phyloP scores from a whole-genome alignment of 1,140 invertebrate species.

The Drosophila rufa region DNA sequence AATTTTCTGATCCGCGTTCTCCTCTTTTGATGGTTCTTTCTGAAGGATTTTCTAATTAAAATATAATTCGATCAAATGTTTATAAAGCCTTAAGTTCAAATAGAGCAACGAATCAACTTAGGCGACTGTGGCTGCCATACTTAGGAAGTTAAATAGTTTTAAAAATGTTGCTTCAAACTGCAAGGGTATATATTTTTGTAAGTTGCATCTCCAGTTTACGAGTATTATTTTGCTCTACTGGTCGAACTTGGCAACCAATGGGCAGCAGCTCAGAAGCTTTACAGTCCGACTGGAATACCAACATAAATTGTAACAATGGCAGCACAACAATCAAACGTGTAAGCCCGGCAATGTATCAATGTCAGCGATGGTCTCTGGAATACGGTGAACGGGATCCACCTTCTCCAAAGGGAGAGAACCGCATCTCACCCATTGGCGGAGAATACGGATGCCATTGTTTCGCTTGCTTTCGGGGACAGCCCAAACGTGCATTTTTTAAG shows the following conservation, averaged over 20 bases:
- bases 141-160: neutral
- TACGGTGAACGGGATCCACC: conserved; percentile 47
- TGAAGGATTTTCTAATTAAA: too few relatives aligned
- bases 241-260: conserved; percentile 38
- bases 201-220: neutral
- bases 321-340: conserved; percentile 72
- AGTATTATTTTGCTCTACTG: conserved; percentile 1
- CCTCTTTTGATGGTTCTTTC: too few relatives aligned
- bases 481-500: conserved; percentile 65
- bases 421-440: conserved; percentile 65
- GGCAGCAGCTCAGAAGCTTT: conserved; percentile 38
- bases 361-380: conserved; percentile 44
- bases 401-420: conserved; percentile 23
- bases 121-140: neutral
- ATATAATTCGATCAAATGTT: too few relatives aligned
- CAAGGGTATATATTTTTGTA: neutral
- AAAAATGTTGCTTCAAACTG: neutral
- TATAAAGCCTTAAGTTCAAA: too few relatives aligned
- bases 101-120: too few relatives aligned
- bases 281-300: conserved; percentile 46
- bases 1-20: too few relatives aligned
- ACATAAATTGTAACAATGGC: conserved; percentile 68
- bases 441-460: conserved; percentile 43
- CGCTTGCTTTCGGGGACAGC: conserved; percentile 34
- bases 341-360: conserved; percentile 77